phyloP scores from a whole-genome alignment of 1,140 invertebrate genomes.

The Pinna nobilis region DNA sequence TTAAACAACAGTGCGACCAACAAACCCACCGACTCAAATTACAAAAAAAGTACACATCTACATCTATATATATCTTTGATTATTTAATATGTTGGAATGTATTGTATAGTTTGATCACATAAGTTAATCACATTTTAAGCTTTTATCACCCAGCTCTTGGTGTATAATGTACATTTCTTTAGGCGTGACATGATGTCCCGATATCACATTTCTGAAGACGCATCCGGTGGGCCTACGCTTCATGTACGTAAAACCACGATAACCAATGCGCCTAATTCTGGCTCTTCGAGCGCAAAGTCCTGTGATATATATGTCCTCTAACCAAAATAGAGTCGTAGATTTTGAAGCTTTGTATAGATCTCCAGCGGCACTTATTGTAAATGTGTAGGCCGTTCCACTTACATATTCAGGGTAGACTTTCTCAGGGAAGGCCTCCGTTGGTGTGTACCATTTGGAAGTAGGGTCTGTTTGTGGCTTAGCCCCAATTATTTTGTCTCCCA shows the following conservation, averaged over 20 bases:
- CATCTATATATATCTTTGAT: too few relatives aligned
- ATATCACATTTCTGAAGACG: constrained; percentile 42
- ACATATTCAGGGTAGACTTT: constrained; percentile 68
- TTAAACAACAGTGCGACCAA: too few relatives aligned
- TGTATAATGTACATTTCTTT: constrained; percentile 51
- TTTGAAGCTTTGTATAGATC: constrained; percentile 63
- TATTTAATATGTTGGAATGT: too few relatives aligned
- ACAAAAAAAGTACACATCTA: too few relatives aligned
- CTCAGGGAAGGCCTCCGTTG: constrained; percentile 64
- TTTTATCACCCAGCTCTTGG: constrained; percentile 34
- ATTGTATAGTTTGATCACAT: too few relatives aligned
- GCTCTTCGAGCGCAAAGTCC: constrained; percentile 60
- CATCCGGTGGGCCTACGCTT: constrained; percentile 43
- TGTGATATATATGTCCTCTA: constrained; percentile 75
- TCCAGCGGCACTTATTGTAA: constrained; percentile 59
- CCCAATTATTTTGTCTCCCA: constrained; percentile 46
- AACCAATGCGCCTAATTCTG: constrained; percentile 32
- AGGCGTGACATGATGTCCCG: constrained; percentile 48
- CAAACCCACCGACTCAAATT: too few relatives aligned
- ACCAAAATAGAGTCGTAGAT: constrained; percentile 58
- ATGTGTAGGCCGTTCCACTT: constrained; percentile 72
- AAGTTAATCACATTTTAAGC: not conserved
- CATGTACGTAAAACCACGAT: constrained; percentile 38
- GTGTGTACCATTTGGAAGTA: constrained; percentile 74
- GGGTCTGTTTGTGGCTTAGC: constrained; percentile 59